Evolutionary conservation across 2,888 invertebrate genomes (phyloP).

Genomic region (Cheilosia variabilis): DNA sequence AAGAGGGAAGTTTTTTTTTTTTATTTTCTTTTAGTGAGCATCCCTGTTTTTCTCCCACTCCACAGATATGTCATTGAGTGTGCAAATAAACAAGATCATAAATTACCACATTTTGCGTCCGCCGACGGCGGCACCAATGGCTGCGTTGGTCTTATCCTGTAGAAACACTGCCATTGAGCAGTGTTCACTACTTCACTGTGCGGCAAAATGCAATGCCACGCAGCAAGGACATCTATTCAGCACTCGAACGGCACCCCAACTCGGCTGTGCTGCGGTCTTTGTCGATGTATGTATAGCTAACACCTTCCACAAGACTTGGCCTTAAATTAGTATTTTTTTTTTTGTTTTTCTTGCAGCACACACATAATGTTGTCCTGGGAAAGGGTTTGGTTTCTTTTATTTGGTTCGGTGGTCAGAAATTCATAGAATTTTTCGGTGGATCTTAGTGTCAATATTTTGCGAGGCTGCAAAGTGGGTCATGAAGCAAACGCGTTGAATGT

Average conservation of each 20-base stretch:
- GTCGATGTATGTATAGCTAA: slow-evolving; percentile 47
- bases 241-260: slow-evolving; percentile 5
- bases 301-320: slow-evolving; percentile 69
- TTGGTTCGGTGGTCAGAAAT: slow-evolving; percentile 59
- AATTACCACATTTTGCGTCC: slow-evolving; percentile 73
- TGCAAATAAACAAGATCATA: slow-evolving; percentile 73
- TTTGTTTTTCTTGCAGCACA: slow-evolving; percentile 48
- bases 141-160: slow-evolving; percentile 48
- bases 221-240: slow-evolving; percentile 69
- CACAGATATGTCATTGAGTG: slow-evolving; percentile 64
- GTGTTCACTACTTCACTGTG: neutral
- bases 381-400: slow-evolving; percentile 47
- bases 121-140: slow-evolving; percentile 66
- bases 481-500: neutral
- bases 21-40: neutral
- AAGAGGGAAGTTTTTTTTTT: neutral
- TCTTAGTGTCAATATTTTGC: slow-evolving; percentile 58
- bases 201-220: slow-evolving; percentile 56
- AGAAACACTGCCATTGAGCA: slow-evolving; percentile 43
- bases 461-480: slow-evolving; percentile 35
- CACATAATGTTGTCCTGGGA: slow-evolving; percentile 1
- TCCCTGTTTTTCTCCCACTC: neutral
- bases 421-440: slow-evolving; percentile 65
- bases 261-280: slow-evolving; percentile 10
- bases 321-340: slow-evolving; percentile 25